phyloP scores from a whole-genome alignment of 1,140 invertebrate genomes.

The Lordiphosa collinella region DNA sequence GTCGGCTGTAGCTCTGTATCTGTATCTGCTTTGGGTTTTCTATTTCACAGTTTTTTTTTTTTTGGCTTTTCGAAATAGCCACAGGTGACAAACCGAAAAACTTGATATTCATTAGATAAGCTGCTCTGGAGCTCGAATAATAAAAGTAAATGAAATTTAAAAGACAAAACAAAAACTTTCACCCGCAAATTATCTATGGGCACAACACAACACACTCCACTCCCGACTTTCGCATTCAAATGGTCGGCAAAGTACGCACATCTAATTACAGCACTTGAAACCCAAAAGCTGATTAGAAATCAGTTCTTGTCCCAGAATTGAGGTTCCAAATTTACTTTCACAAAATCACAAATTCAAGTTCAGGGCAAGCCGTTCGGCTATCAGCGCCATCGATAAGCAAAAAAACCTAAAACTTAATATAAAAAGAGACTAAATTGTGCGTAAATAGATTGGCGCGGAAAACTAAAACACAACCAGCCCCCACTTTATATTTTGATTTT shows the following conservation, averaged over 20 bases:
- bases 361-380: conserved; percentile 43
- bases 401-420: conserved; percentile 3
- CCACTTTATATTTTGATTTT: conserved; percentile 63
- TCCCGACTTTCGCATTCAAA: conserved; percentile 58
- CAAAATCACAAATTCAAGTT: conserved; percentile 60
- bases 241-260: conserved; percentile 47
- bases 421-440: not conserved
- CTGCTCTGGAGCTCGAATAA: conserved; percentile 45
- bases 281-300: conserved; percentile 60
- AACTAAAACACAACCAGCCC: conserved; percentile 16
- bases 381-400: conserved; percentile 1
- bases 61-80: conserved; percentile 63
- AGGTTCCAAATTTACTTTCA: conserved; percentile 43
- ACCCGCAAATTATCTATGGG: conserved; percentile 67
- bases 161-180: conserved; percentile 49
- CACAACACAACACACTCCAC: conserved; percentile 18
- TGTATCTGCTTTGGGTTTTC: conserved; percentile 25
- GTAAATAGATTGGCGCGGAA: not conserved
- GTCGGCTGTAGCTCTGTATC: conserved; percentile 10
- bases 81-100: conserved; percentile 69
- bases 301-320: conserved; percentile 43
- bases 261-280: conserved; percentile 65
- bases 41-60: conserved; percentile 29
- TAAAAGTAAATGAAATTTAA: conserved; percentile 66
- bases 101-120: conserved; percentile 77